Conservation (phyloP, 2,797 vertebrate species). For the Syndactyla subalaris region DNA sequence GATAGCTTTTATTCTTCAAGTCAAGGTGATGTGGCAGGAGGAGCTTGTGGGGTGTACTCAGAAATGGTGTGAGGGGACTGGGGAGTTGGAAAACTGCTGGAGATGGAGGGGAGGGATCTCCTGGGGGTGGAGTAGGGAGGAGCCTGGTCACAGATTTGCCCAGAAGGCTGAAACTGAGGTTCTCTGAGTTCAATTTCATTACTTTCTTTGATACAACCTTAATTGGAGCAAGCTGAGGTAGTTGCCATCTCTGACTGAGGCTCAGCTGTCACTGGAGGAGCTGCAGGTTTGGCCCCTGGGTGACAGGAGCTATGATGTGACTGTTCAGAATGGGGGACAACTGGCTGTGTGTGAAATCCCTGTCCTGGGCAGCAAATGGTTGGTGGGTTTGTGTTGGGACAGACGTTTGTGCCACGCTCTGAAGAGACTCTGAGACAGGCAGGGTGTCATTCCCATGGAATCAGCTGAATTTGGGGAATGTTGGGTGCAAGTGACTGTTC, state of each 20-base stretch:
- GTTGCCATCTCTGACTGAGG: neutral
- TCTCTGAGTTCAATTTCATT: neutral
- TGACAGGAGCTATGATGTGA: neutral
- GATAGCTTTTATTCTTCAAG: neutral
- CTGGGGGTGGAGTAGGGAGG: neutral
- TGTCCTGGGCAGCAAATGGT: rapidly evolving
- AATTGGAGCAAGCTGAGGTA: neutral
- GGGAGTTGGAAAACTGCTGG: neutral
- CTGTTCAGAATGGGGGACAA: rapidly evolving
- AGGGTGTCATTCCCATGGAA: rapidly evolving
- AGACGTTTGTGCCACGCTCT: rapidly evolving
- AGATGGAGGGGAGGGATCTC: neutral
- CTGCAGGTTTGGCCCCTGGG: neutral
- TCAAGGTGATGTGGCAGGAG: neutral
- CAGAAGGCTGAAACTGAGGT: neutral
- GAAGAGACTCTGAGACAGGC: rapidly evolving
- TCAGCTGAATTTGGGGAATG: neutral
- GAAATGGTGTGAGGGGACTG: rapidly evolving
- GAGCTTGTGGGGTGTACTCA: neutral
- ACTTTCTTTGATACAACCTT: neutral
- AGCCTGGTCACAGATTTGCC: rapidly evolving
- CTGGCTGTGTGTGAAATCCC: rapidly evolving
- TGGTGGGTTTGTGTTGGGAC: neutral
- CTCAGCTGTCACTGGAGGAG: neutral
- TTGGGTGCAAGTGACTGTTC: rapidly evolving